Percentiles rank a stretch among this genome's conserved stretches.
phyloP scores from a whole-genome alignment of 2,113 vertebrate species.

The Cephalopterus ornatus region DNA sequence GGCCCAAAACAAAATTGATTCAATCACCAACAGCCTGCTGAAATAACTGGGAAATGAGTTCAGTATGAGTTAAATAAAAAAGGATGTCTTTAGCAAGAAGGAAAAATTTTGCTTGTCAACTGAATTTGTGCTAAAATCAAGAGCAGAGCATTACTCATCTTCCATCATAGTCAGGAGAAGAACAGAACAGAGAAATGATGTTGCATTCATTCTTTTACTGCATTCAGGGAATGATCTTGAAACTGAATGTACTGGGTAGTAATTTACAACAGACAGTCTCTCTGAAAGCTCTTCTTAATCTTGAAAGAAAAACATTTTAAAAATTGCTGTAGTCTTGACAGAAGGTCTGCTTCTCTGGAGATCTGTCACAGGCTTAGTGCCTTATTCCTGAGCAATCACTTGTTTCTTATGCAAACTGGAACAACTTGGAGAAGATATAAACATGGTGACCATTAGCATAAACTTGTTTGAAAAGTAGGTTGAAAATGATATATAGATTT shows the following conservation, averaged over 20 bases:
- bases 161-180: neutral
- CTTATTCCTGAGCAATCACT: neutral
- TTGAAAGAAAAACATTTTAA: neutral
- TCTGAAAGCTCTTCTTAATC: neutral
- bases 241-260: neutral
- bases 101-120: neutral
- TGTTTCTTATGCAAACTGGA: neutral
- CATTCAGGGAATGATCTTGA: neutral
- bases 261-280: neutral
- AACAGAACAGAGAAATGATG: neutral
- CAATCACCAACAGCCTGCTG: neutral
- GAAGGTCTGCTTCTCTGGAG: neutral
- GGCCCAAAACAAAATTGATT: neutral
- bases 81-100: neutral
- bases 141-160: neutral
- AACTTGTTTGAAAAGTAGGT: neutral
- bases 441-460: neutral
- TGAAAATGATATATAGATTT: neutral
- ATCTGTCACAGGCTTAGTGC: neutral
- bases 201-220: neutral
- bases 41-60: neutral
- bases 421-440: neutral
- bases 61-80: neutral
- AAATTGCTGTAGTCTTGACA: neutral
- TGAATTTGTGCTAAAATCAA: neutral